phyloP scores from a whole-genome alignment of 1,140 invertebrate genomes.

The Halyomorpha halys region DNA sequence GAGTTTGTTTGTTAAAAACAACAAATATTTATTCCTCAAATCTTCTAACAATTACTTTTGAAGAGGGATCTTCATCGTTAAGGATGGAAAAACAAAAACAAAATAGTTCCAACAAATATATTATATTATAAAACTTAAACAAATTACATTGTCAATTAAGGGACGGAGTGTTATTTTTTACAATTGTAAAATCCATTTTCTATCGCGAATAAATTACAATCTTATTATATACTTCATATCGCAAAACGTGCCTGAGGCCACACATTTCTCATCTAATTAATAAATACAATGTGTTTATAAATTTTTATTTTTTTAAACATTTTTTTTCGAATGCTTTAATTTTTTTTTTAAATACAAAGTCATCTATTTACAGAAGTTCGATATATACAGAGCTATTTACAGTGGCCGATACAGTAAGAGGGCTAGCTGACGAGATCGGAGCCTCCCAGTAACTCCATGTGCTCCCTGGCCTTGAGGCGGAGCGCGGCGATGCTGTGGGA shows the following conservation, averaged over 20 bases:
- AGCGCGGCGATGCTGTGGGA: conserved; percentile 84
- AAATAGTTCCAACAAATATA: conserved; percentile 20
- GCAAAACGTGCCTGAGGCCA: conserved; percentile 14
- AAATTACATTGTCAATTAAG: conserved; percentile 16
- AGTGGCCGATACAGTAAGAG: not conserved
- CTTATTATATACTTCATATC: conserved; percentile 1
- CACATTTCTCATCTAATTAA: conserved; percentile 17
- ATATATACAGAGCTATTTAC: conserved; percentile 14
- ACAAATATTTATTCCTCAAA: no score
- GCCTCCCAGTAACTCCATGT: conserved; percentile 40
- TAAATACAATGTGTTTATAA: conserved; percentile 16
- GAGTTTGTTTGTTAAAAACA: no score
- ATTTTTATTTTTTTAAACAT: not conserved
- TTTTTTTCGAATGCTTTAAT: not conserved
- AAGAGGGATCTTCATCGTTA: not conserved
- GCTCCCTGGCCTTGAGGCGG: conserved; percentile 80
- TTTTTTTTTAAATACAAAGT: not conserved
- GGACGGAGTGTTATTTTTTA: conserved; percentile 20
- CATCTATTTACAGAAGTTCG: not conserved
- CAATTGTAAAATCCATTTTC: not conserved
- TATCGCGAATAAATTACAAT: conserved; percentile 17
- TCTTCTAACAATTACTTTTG: no score
- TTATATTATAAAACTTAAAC: conserved; percentile 22
- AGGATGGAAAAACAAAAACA: not conserved
- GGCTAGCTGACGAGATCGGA: conserved; percentile 18